Base-by-base conservation (phyloP, 2,888 invertebrate genomes). In the Villa cingulata region DNA sequence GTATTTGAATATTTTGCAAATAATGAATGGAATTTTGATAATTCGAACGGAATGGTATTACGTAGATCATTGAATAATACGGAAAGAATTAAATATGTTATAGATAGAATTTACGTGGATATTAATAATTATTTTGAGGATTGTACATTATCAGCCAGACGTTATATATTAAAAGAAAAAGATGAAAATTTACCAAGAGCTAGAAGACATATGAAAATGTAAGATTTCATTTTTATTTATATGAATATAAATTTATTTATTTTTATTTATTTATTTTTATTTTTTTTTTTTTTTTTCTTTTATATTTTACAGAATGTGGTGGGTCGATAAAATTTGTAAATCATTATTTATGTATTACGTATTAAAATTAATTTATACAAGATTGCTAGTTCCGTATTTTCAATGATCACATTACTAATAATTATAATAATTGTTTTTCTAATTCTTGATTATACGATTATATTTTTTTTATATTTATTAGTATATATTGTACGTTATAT, bases 1-100 rank as follows among this genome's bases (percentile, higher is more conserved):
- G 85, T 87, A 0, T 84, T 94, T 59, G 87, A 90, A 61, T 92
- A 90, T 63, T 94, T 94, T 68, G 89, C 91, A 0, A 87, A 85
- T 63, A 86, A 87, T 62, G 87, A 89, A 52, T 94, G 94, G 92
- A 83, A 85, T 60, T 89, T 90, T 64, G 80, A 81, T 40, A 87
- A 86, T 18, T 74, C 80, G 43, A 76, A 79, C 52, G 75, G 81
- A 0, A 65, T 77, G 9, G 62, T 68, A 9, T 55, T 83, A 1
- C 68, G 86, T 27, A 63, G 68, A 3, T 62, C 70, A 7, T 70
- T 87, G 55, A 87, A 86, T 59, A 71, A 74, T 0, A 71, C 68
- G 48, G 88, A 88, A 61, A 71, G 74, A 41, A 56, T 70, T 5
- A 76, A 74, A 34, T 88, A 84, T 59, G 79, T 83, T 51, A 68